Evolutionary conservation across 1,140 invertebrate genomes (phyloP).

Genomic region (Bombus ignitus): DNA sequence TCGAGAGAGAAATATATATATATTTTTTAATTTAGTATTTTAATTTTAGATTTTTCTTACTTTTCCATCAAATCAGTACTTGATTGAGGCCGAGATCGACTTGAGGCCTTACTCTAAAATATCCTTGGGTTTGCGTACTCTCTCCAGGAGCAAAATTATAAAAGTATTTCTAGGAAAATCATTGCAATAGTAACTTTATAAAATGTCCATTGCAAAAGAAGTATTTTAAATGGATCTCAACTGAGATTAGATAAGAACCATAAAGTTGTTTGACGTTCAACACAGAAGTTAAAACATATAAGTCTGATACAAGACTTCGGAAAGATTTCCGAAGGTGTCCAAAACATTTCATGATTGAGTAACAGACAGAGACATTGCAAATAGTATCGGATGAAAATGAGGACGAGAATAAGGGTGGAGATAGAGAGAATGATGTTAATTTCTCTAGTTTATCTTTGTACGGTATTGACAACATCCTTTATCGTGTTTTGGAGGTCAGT

Average conservation of each 20-base stretch:
- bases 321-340: neutral
- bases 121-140: neutral
- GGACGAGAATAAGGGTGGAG: slow-evolving; percentile 39
- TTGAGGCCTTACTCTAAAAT: slow-evolving; percentile 28
- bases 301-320: neutral
- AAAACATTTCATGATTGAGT: slow-evolving; percentile 2
- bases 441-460: slow-evolving; percentile 87
- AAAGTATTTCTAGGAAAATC: neutral
- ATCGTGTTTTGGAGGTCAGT: slow-evolving; percentile 91
- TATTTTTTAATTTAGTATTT: slow-evolving; percentile 28
- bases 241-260: neutral
- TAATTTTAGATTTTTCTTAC: slow-evolving; percentile 17
- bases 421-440: slow-evolving; percentile 55
- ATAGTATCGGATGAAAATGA: slow-evolving; percentile 16
- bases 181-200: neutral
- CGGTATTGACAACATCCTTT: slow-evolving; percentile 91
- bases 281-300: neutral
- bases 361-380: neutral
- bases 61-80: slow-evolving; percentile 44
- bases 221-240: neutral
- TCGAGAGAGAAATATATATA: slow-evolving; percentile 7
- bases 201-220: neutral
- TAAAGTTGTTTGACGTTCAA: neutral
- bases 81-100: slow-evolving; percentile 39
- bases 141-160: neutral